Evolutionary conservation across 1,140 invertebrate species (phyloP).

Genomic region (Pseudomyrmex concolor): DNA sequence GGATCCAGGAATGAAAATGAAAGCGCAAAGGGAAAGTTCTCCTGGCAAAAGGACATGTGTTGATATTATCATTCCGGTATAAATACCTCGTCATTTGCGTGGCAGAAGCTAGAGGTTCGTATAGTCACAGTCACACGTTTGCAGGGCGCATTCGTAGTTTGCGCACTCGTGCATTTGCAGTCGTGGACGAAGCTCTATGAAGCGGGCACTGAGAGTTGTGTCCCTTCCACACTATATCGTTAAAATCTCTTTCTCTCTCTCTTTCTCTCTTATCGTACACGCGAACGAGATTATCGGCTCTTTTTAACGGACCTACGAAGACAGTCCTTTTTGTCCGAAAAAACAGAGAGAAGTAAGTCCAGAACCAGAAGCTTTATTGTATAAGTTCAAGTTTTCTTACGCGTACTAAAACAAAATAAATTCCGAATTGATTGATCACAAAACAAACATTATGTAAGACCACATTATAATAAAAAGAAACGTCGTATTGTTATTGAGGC

Average conservation of each 20-base stretch:
- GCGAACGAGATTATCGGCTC: slow-evolving; percentile 2
- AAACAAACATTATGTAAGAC: slow-evolving; percentile 7
- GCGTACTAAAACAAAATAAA: neutral
- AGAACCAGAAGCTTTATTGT: slow-evolving; percentile 11
- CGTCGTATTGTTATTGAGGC: slow-evolving; percentile 9
- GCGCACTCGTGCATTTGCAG: slow-evolving; percentile 69
- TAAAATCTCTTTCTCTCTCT: slow-evolving; percentile 78
- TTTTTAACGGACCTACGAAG: slow-evolving; percentile 32
- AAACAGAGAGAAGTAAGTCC: slow-evolving; percentile 21
- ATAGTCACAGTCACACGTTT: slow-evolving; percentile 83
- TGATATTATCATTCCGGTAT: slow-evolving; percentile 85
- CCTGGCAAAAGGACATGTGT: slow-evolving; percentile 79
- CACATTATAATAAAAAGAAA: slow-evolving; percentile 33
- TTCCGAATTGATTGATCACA: slow-evolving; percentile 5
- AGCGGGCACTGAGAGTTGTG: slow-evolving; percentile 81
- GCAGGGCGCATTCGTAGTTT: slow-evolving; percentile 81
- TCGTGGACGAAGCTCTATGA: slow-evolving; percentile 81
- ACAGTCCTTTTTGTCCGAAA: neutral
- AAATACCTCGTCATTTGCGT: slow-evolving; percentile 85
- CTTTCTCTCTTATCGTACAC: slow-evolving; percentile 10
- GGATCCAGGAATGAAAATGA: neutral
- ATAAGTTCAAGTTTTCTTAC: neutral
- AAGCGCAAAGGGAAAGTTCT: slow-evolving; percentile 34
- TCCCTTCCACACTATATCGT: slow-evolving; percentile 84
- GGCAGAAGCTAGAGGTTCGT: slow-evolving; percentile 85